A percentile compares a stretch with the other conserved stretches of the same genome.
These are phyloP conservation scores for Polyommatus iphigenia DNA, from an alignment of 2,888 invertebrate genomes.

Conservation along the genomic window DNA sequence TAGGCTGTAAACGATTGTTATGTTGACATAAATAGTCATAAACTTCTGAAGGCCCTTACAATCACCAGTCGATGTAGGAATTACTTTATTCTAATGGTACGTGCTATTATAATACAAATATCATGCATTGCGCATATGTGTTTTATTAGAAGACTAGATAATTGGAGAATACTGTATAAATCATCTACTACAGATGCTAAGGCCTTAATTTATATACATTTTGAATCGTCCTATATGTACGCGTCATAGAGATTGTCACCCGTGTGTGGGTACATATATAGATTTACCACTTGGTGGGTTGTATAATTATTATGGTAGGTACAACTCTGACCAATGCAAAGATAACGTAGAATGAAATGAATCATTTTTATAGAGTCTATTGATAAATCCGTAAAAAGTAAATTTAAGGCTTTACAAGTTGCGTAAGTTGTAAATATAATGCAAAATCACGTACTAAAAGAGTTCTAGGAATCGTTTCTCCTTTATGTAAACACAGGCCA, in stretches of 20 bases:
- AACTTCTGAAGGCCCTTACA: constrained; percentile 14
- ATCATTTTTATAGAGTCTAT: no score
- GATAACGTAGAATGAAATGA: no score
- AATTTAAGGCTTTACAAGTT: neutral
- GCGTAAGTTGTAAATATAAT: neutral
- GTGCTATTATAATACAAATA: neutral
- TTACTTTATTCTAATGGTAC: neutral
- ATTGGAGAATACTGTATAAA: neutral
- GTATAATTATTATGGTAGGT: no score
- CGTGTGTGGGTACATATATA: no score
- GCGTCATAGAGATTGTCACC: no score
- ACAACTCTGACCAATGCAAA: no score
- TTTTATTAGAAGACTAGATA: neutral
- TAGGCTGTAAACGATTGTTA: constrained; percentile 2
- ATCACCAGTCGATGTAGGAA: neutral
- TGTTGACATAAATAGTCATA: constrained; percentile 14
- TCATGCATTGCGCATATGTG: neutral
- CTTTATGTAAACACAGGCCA: constrained; percentile 41
- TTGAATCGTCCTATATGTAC: no score
- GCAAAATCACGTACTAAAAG: neutral
- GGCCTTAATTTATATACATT: no score
- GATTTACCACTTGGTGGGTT: no score
- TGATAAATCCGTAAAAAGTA: neutral
- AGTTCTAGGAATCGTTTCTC: neutral
- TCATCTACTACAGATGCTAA: no score